Evolutionary conservation across 2,113 vertebrate genomes (phyloP).

Genomic region (Lynx canadensis): DNA sequence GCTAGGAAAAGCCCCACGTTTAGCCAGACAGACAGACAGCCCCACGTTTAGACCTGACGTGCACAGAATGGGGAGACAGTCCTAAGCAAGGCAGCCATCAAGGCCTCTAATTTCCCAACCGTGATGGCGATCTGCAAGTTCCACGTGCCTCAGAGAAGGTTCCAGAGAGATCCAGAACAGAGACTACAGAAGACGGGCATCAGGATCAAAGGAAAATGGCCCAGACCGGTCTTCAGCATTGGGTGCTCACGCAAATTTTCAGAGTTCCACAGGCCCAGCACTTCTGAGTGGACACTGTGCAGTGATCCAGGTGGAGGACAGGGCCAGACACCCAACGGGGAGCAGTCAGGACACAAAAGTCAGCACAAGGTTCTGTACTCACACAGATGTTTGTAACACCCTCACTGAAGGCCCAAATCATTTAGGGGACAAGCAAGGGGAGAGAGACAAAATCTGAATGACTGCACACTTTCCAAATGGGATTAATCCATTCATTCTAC

Average conservation of each 20-base stretch:
- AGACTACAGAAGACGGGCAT: background rate
- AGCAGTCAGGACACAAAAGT: background rate
- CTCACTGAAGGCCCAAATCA: background rate
- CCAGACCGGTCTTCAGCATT: background rate
- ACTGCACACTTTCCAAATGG: background rate
- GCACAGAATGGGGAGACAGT: background rate
- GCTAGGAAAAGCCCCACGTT: background rate
- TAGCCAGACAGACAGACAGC: background rate
- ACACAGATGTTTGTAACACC: background rate
- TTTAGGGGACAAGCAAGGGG: background rate
- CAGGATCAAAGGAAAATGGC: background rate
- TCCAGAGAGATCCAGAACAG: background rate
- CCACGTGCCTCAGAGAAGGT: background rate
- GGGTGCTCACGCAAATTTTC: background rate
- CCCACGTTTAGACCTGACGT: background rate
- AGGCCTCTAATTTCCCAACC: background rate
- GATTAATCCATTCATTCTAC: too few relatives aligned
- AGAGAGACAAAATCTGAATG: background rate
- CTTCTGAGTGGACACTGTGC: background rate
- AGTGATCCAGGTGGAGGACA: background rate
- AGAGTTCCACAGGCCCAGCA: too few relatives aligned
- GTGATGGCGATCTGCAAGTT: background rate
- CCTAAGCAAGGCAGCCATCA: accelerated
- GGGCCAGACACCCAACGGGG: too few relatives aligned
- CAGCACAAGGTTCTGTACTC: background rate